Base-by-base conservation (phyloP, 1,140 invertebrate species). In the Microplitis mediator region DNA sequence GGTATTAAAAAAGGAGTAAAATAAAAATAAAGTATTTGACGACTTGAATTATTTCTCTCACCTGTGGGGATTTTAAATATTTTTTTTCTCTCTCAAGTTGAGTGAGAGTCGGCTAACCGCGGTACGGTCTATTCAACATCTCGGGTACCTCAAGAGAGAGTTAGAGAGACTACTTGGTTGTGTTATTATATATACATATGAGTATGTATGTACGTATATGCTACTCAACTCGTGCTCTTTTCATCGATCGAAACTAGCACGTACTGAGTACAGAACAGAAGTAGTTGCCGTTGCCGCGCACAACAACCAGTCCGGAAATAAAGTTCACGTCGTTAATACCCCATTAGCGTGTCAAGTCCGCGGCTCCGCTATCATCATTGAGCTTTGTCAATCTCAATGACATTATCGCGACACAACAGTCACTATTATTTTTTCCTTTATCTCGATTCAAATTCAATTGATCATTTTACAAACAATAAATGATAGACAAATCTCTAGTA, bases 311-410 rank as follows among this genome's bases (percentile, higher is more conserved):
- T 69, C 31, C 67, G 67, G 67, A 69, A 69, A 69, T 69, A 69
- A 69, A 69, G 67, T 61, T 45, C 67, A 61, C 67, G 54, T 60
- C 67, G 56, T 69, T 69, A 69, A 69, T 69, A 61, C 67, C 67
- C 67, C 67, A 69, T 69, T 69, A 69, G 52, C n/a, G 58, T 32
- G 58, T 61, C 58, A 61, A 32, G 58, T 45, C 39, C 11, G 39
- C 58, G 31, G 13, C 14, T 45, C 39, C 11, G 39, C 39, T 45
- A 45, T 45, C 39, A 45, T 45, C 39, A 45, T 45, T 45, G 39
- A 45, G 39, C 39, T 45, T 45, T 45, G 39, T 45, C 39, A 45
- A 45, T 45, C 39, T 45, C 39, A 45, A 45, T 45, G 39, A 45
- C 39, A 45, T 45, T 45, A 45, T 45, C 39, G 39, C 11, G 11